A percentile compares a stretch with the other conserved stretches of the same genome.
phyloP scores from a whole-genome alignment of 1,140 invertebrate species.

The Matsumurasca onukii region DNA sequence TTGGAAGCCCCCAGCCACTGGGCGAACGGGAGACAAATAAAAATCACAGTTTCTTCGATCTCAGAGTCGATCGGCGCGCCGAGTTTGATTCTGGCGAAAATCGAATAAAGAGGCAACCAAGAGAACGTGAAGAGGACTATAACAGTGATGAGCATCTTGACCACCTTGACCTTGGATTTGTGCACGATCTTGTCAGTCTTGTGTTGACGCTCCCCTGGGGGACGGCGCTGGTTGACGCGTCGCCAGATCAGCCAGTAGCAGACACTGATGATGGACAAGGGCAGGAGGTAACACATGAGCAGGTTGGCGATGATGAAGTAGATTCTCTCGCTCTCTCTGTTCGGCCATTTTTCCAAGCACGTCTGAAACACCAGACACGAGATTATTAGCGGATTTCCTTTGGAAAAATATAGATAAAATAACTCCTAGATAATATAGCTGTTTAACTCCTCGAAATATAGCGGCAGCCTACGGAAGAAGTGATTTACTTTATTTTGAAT shows the following conservation, averaged over 20 bases:
- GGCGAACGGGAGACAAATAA: constrained; percentile 56
- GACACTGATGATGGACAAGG: constrained; percentile 52
- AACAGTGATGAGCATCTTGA: constrained; percentile 66
- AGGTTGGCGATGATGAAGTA: constrained; percentile 60
- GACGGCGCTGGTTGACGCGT: constrained; percentile 46
- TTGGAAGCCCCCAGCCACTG: constrained; percentile 65
- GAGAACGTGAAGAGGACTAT: constrained; percentile 62
- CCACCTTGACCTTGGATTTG: constrained; percentile 49
- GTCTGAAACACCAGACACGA: constrained; percentile 41
- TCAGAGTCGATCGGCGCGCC: constrained; percentile 36
- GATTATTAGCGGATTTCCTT: background rate
- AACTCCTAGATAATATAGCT: no score
- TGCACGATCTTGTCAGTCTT: constrained; percentile 41
- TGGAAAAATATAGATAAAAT: no score
- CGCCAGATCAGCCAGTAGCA: constrained; percentile 59
- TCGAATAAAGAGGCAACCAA: constrained; percentile 64
- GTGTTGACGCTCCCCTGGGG: constrained; percentile 44
- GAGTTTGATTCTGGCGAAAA: constrained; percentile 53
- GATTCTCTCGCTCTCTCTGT: constrained; percentile 47
- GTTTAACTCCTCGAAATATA: no score
- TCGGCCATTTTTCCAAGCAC: constrained; percentile 54
- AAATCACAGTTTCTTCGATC: constrained; percentile 46
- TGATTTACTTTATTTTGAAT: no score
- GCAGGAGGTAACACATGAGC: constrained; percentile 59
- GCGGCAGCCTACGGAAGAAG: no score